Evolutionary conservation across 2,888 invertebrate species (phyloP), one percentile per base, ranked within the genome.

Genomic region (Trilocha varians): DNA sequence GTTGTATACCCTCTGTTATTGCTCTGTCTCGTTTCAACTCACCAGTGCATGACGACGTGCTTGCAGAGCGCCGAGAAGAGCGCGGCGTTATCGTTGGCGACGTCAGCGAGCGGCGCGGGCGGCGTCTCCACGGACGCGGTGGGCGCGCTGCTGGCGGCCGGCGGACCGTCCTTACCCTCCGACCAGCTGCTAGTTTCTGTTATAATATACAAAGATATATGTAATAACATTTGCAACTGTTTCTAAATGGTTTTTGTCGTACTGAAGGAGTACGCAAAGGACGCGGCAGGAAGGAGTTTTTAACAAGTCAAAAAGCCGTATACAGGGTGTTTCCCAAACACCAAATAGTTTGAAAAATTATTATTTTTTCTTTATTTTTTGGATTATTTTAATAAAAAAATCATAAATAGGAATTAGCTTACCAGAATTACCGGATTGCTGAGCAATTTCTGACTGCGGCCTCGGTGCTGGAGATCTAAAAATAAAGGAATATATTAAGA

Each of bases 101-200:
- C 57, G 44, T 78, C 77, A 0, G 65, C 41, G 8, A 67, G 52
- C 2, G 65, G 58, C 2, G 60, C 49, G 11, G 59, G 57, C 4
- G 59, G 45, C 1, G 58, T 47, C 13, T 55, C 51, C 0, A 53
- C 45, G 1, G 65, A 47, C 3, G 59, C 44, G 0, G 58, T 48
- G 2, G 57, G 56, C 0, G 58, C 53, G 1, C 51, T 42, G 5
- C 61, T 32, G 0, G 42, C 52, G 0, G 46, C 55, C 1, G 52
- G 59, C 0, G 57, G 61, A 0, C 57, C 70, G 38, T 84, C 84
- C 41, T 79, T 76, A 42, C 62, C 75, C 17, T 83, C 83, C 1
- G 83, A 79, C 86, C 85, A 86, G 46, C 77, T 80, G 53, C 72
- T 69, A 40, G 60, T 76, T 46, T 85, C 80, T 70, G 50, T 9